These are phyloP conservation scores for Bergia puertoricense DNA, from an alignment of 92 coral and sea anemone species.

Conservation along the genomic window DNA sequence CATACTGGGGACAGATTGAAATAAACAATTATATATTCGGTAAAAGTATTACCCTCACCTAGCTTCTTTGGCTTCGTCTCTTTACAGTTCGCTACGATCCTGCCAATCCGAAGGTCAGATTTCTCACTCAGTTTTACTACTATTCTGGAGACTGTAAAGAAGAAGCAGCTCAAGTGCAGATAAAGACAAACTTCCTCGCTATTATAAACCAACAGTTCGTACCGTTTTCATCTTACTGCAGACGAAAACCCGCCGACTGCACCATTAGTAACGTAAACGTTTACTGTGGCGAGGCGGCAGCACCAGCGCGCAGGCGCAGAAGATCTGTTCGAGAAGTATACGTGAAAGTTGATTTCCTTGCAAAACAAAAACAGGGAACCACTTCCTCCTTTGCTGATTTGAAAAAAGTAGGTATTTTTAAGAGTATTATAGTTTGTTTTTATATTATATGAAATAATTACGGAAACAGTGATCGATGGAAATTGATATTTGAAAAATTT, in stretches of 20 bases:
- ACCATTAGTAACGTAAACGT: slow-evolving; percentile 76
- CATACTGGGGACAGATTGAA: too few relatives aligned
- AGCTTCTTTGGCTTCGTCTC: not conserved
- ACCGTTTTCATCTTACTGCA: slow-evolving; percentile 44
- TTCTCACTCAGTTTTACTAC: slow-evolving; percentile 65
- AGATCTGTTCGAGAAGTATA: slow-evolving; percentile 73
- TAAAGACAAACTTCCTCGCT: slow-evolving; percentile 69
- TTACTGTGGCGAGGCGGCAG: slow-evolving; percentile 76
- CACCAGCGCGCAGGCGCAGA: slow-evolving; percentile 74
- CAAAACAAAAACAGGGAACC: slow-evolving; percentile 59
- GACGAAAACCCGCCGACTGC: slow-evolving; percentile 56
- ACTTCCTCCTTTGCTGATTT: slow-evolving; percentile 28
- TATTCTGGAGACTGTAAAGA: slow-evolving; percentile 87
- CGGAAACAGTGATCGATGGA: too few relatives aligned
- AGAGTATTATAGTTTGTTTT: too few relatives aligned
- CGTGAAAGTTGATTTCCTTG: slow-evolving; percentile 75
- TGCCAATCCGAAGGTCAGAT: slow-evolving; percentile 52
- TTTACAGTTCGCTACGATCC: slow-evolving; percentile 79
- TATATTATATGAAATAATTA: too few relatives aligned
- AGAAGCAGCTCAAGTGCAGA: slow-evolving; percentile 71
- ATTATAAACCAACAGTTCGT: slow-evolving; percentile 45
- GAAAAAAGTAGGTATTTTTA: slow-evolving; percentile 14
- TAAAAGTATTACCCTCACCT: not conserved
- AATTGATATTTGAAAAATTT: too few relatives aligned
- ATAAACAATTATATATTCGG: too few relatives aligned